Evolutionary conservation across 2,113 vertebrate species (phyloP).

Genomic region (Sinocyclocheilus anshuiensis): DNA sequence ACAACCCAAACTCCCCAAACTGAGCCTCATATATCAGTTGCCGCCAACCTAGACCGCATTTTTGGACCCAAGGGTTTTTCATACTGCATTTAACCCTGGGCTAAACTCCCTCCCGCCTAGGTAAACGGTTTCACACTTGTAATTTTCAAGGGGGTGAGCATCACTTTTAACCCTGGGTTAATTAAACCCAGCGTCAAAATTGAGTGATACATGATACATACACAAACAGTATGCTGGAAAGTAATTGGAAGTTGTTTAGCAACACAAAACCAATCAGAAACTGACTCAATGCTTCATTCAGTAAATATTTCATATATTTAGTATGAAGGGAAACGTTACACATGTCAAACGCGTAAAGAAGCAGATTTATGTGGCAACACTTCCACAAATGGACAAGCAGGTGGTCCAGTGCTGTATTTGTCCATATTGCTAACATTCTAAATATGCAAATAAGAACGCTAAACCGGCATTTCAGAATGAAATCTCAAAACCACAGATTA

Average conservation of each 20-base stretch:
- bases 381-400: not conserved
- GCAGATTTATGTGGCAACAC: not conserved
- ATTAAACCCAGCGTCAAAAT: not conserved
- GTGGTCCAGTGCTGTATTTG: not conserved
- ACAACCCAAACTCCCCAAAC: not conserved
- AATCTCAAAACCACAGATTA: not conserved
- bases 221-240: not conserved
- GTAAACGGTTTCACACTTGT: not conserved
- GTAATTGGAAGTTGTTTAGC: not conserved
- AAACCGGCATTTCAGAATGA: not conserved
- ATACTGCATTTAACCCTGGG: not conserved
- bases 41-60: not conserved
- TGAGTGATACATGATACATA: not conserved
- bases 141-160: too few species aligned
- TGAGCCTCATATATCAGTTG: not conserved
- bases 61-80: not conserved
- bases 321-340: not conserved
- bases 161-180: not conserved
- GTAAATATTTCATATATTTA: not conserved
- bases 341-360: not conserved
- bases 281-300: not conserved
- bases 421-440: too few species aligned
- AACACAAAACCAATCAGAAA: not conserved
- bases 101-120: not conserved
- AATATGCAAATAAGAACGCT: not conserved